Percentiles rank a stretch among this genome's conserved stretches.
These are phyloP conservation scores for Diarsia mendica DNA, from an alignment of 2,888 invertebrate genomes.

Conservation along the genomic window DNA sequence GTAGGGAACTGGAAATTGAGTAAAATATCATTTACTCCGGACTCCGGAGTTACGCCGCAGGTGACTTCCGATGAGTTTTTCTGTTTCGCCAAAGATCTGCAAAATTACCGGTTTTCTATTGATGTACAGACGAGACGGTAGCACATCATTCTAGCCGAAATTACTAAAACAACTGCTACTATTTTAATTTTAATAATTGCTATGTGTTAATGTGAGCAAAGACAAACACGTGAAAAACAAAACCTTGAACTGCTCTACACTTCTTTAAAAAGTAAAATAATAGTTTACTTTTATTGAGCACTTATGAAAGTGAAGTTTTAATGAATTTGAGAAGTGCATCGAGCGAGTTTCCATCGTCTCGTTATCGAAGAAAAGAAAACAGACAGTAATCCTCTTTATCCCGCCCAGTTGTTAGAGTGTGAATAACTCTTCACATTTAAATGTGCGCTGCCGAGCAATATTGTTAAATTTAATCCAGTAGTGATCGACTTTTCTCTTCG, in stretches of 20 bases:
- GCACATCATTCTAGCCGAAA: background rate
- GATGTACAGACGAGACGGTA: background rate
- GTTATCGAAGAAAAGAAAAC: conserved; percentile 12
- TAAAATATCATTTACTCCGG: background rate
- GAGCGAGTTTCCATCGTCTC: conserved; percentile 4
- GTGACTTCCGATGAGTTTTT: conserved; percentile 8
- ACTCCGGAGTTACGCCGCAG: background rate
- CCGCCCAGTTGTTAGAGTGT: background rate
- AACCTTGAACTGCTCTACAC: background rate
- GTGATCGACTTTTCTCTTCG: conserved; percentile 3
- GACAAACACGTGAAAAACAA: background rate
- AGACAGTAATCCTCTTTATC: conserved; percentile 9
- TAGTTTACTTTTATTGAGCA: background rate
- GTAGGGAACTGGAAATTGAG: background rate
- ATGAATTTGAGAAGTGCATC: conserved; percentile 4
- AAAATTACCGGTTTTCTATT: background rate
- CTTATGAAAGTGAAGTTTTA: conserved; percentile 22
- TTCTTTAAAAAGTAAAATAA: background rate
- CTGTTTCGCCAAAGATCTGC: background rate
- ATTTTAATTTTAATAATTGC: background rate
- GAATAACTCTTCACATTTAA: conserved; percentile 17
- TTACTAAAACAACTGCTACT: background rate
- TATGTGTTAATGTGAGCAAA: background rate
- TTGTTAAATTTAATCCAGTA: conserved; percentile 21
- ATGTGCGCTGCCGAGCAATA: conserved; percentile 6